A percentile compares a stretch with the other conserved stretches of the same genome.
phyloP scores from a whole-genome alignment of 2,113 vertebrate species.

The Psilopogon haemacephalus region DNA sequence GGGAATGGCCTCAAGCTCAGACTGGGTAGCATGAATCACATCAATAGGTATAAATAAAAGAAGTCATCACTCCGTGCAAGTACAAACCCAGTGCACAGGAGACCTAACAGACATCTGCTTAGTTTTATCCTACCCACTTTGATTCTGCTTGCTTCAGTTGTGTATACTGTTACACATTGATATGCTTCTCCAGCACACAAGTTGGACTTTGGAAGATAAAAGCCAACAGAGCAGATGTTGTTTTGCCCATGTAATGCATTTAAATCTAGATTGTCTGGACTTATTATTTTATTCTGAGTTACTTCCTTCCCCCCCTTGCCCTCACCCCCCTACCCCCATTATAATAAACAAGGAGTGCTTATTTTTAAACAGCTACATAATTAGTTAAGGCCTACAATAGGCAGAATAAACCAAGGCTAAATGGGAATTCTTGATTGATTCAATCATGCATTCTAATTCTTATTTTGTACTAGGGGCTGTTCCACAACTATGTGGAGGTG shows the following conservation, averaged over 20 bases:
- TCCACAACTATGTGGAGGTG: not conserved
- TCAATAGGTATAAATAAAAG: not conserved
- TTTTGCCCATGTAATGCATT: not conserved
- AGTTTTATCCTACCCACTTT: too few species aligned
- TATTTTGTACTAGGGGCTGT: not conserved
- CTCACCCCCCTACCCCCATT: not conserved
- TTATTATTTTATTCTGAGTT: not conserved
- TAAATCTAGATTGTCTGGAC: not conserved
- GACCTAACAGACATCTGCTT: too few species aligned
- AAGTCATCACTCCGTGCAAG: too few species aligned
- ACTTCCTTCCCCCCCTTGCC: not conserved
- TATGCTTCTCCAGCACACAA: not conserved
- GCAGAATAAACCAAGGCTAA: not conserved
- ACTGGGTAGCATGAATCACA: too few species aligned
- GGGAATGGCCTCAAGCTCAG: too few species aligned
- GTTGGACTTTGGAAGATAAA: not conserved
- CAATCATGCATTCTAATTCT: not conserved
- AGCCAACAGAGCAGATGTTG: not conserved
- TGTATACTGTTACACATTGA: too few species aligned
- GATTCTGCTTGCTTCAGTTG: too few species aligned
- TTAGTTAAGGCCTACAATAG: not conserved
- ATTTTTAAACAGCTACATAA: conserved; percentile 14
- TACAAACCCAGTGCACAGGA: too few species aligned
- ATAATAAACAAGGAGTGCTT: not conserved
- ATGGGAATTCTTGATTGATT: not conserved